Evolutionary conservation across 2,888 invertebrate species (phyloP), one percentile per base, ranked within the genome.

Genomic region (Apotomis turbidana): DNA sequence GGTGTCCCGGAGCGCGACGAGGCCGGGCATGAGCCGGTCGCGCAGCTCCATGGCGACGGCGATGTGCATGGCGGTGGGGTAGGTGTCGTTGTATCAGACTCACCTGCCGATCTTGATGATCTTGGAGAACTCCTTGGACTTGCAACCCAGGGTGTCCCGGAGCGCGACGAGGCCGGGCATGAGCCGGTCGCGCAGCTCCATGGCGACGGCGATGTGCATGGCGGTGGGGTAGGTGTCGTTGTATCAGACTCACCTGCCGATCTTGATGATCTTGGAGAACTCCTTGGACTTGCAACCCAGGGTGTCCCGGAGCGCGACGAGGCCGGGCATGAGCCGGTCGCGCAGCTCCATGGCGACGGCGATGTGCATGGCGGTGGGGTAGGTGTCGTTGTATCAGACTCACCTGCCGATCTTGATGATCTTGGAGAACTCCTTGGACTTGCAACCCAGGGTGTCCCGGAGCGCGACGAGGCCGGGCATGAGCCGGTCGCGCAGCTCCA

Each of bases 341-440:
- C 6, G 95, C 93, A 78, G 96, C 95, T 78, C 97, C 94, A 70
- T 99, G 94, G 89, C 99, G 1, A 8, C 44, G 15, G 15, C 15
- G 15, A 15, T 15, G 15, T 15, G 15, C 15, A 15, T 15, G 15
- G 15, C 15, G 15, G 15, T 15, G 15, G 15, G 15, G 15, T 1
- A 15, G 15, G 15, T 15, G 15, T 15, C 15, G 15, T 12, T 4
- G 8, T 5, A 5, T 57, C 6, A 38, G 8, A 70, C 68, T 57
- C 74, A 94, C 90, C 95, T 96, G 94, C 99, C 99, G 81, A 99
- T 99, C 93, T 99, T 99, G 79, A 99, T 97, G 73, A 99, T 98
- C 80, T 97, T 95, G 3, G 95, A 95, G 86, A 98, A 99, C 76
- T 97, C 97, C 76, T 96, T 94, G 0, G 96, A 83, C 89, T 99